phyloP scores from a whole-genome alignment of 1,140 invertebrate species.

The Solenopsis fugax region DNA sequence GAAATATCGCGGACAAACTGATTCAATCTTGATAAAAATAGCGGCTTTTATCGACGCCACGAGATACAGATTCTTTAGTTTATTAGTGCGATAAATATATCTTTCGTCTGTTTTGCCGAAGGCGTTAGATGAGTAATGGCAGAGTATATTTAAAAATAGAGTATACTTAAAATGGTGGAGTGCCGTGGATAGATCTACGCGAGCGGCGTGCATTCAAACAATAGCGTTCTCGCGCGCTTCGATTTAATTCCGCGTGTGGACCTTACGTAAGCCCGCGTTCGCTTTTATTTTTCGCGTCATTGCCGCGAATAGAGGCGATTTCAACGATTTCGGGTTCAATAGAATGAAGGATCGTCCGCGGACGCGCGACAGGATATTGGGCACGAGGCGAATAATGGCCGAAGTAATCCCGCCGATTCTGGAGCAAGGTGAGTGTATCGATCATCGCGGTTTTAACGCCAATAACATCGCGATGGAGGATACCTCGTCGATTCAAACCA shows the following conservation, averaged over 20 bases:
- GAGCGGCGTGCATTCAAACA: slow-evolving; percentile 2
- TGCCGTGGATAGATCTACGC: not conserved
- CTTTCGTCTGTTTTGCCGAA: not conserved
- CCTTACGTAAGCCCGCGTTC: slow-evolving; percentile 30
- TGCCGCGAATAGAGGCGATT: not conserved
- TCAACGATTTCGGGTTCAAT: slow-evolving; percentile 8
- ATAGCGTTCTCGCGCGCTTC: slow-evolving; percentile 7
- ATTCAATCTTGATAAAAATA: slow-evolving; percentile 8
- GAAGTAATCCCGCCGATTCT: slow-evolving; percentile 36
- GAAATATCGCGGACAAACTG: not conserved
- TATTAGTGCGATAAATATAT: not conserved
- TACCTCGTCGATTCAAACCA: not conserved
- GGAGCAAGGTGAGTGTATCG: slow-evolving; percentile 45
- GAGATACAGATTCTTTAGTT: not conserved
- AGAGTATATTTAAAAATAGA: slow-evolving; percentile 7
- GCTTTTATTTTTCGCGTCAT: slow-evolving; percentile 32
- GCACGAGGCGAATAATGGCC: slow-evolving; percentile 37
- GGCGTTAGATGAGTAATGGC: not conserved
- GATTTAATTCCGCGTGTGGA: slow-evolving; percentile 19
- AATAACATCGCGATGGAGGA: not conserved
- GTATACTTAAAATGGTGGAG: not conserved
- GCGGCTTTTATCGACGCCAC: not conserved
- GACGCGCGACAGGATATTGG: slow-evolving; percentile 32
- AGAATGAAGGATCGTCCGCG: slow-evolving; percentile 7
- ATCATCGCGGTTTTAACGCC: slow-evolving; percentile 22